These are phyloP conservation scores for Subacronicta megacephala DNA, from an alignment of 2,888 invertebrate genomes.

Conservation along the genomic window DNA sequence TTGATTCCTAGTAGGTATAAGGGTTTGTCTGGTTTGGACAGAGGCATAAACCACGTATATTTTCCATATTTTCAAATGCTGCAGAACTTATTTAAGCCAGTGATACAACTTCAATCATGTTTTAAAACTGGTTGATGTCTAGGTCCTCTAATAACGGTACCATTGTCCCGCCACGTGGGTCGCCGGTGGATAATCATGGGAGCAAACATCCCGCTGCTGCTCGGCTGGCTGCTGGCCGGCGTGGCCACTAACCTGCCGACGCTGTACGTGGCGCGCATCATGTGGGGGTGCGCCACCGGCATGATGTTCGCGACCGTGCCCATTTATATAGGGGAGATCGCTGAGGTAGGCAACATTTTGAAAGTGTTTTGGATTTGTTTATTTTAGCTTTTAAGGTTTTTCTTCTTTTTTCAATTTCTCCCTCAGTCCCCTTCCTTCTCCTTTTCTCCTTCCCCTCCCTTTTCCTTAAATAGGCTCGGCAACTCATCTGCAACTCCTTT, in stretches of 20 bases:
- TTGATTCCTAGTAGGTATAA: too few species aligned
- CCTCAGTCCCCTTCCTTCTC: too few species aligned
- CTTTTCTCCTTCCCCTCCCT: too few species aligned
- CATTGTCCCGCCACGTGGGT: conserved; percentile 91
- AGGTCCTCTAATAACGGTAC: conserved; percentile 93
- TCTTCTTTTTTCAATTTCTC: too few species aligned
- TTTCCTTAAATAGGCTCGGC: too few species aligned
- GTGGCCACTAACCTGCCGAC: conserved; percentile 86
- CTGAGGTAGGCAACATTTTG: conserved; percentile 86
- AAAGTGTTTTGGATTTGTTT: neutral
- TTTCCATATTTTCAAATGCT: too few species aligned
- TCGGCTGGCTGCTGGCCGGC: conserved; percentile 93
- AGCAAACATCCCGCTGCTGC: conserved; percentile 91
- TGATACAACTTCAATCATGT: too few species aligned
- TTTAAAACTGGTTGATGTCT: conserved; percentile 33
- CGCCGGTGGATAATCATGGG: conserved; percentile 92
- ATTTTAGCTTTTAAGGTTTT: too few species aligned
- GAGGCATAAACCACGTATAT: too few species aligned
- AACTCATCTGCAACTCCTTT: too few species aligned
- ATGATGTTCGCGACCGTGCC: conserved; percentile 93
- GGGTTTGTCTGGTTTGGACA: too few species aligned
- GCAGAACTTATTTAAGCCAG: too few species aligned
- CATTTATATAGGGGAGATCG: conserved; percentile 96
- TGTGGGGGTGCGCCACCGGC: conserved; percentile 92
- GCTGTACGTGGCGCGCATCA: conserved; percentile 88